Evolutionary conservation across 2,888 invertebrate species (phyloP).

Genomic region (Coremacera marginata): DNA sequence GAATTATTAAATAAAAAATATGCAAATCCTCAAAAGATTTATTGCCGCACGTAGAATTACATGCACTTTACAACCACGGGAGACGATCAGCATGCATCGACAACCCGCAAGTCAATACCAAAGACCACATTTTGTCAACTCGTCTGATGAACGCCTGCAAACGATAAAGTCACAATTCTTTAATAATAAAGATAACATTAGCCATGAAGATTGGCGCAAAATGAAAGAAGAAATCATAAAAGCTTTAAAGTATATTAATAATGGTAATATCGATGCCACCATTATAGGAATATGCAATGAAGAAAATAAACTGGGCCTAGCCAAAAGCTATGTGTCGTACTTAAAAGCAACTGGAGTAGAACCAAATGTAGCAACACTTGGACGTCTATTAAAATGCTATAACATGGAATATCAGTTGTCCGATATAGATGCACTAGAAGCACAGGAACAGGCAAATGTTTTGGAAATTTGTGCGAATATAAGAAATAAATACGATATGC

Average conservation of each 20-base stretch:
- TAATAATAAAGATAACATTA: slow-evolving; percentile 47
- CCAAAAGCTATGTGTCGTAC: slow-evolving; percentile 73
- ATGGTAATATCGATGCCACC: slow-evolving; percentile 73
- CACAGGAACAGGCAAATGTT: slow-evolving; percentile 72
- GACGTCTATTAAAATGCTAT: slow-evolving; percentile 73
- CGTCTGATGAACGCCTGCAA: slow-evolving; percentile 52
- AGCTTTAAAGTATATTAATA: slow-evolving; percentile 56
- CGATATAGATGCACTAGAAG: slow-evolving; percentile 22
- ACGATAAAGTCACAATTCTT: slow-evolving; percentile 52
- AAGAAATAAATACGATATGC: slow-evolving; percentile 71
- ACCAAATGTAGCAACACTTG: slow-evolving; percentile 73
- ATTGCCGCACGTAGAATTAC: neutral
- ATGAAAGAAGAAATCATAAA: slow-evolving; percentile 54
- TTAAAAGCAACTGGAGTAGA: slow-evolving; percentile 70
- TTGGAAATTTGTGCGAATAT: slow-evolving; percentile 69
- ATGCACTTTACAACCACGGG: neutral
- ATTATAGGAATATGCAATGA: slow-evolving; percentile 72
- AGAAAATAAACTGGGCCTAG: slow-evolving; percentile 70
- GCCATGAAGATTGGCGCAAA: slow-evolving; percentile 56
- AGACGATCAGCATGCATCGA: neutral
- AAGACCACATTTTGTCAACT: slow-evolving; percentile 46
- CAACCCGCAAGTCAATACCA: slow-evolving; percentile 53
- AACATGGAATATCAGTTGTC: slow-evolving; percentile 61
- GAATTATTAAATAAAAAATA: neutral
- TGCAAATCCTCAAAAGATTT: slow-evolving; percentile 6